A percentile compares a stretch with the other conserved stretches of the same genome.
phyloP scores from a whole-genome alignment of 2,797 vertebrate species.

The Helarctos malayanus region DNA sequence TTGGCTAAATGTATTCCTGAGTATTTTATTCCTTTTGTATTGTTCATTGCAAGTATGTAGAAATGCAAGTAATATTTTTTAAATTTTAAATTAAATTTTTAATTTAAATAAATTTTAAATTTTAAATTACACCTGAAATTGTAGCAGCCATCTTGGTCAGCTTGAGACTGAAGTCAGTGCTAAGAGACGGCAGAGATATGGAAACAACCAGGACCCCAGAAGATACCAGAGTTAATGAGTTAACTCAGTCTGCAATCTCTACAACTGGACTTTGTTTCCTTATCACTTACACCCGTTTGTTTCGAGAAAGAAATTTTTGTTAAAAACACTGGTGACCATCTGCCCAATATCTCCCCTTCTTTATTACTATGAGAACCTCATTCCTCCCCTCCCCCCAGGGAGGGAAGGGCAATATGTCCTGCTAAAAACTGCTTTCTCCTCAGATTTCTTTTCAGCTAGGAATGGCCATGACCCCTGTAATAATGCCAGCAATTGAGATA shows the following conservation, averaged over 20 bases:
- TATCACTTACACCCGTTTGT: not conserved
- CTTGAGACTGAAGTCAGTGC: not conserved
- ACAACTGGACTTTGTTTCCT: not conserved
- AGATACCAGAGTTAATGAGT: not conserved
- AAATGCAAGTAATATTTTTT: no score
- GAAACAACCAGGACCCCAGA: not conserved
- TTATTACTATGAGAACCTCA: not conserved
- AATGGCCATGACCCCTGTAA: not conserved
- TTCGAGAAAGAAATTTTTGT: not conserved
- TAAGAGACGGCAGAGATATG: not conserved
- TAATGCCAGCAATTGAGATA: not conserved
- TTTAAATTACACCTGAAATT: not conserved
- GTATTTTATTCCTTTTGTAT: not conserved
- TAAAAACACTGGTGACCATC: not conserved
- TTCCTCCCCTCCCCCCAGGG: not conserved
- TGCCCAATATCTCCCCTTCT: not conserved
- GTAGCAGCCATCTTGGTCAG: not conserved
- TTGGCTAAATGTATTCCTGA: not conserved
- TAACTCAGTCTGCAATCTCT: not conserved
- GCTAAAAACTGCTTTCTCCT: not conserved
- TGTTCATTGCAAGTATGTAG: no score
- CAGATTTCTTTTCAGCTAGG: not conserved
- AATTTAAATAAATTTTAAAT: no score
- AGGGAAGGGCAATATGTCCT: not conserved
- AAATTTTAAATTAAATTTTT: no score